Evolutionary conservation across 2,113 vertebrate genomes (phyloP).

Genomic region (Thunnus maccoyii): DNA sequence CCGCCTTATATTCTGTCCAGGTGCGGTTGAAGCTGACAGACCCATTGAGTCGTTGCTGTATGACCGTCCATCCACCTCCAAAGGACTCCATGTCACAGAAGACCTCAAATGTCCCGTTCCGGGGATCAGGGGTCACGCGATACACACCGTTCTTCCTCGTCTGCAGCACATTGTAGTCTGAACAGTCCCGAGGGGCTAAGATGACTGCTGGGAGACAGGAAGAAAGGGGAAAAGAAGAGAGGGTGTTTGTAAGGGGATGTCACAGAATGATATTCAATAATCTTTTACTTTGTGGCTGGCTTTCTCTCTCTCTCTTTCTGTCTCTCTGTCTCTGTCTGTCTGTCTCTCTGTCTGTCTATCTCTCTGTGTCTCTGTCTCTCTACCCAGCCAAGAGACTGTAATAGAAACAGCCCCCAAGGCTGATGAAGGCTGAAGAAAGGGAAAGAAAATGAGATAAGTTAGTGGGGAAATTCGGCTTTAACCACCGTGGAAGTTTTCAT

Average conservation of each 20-base stretch:
- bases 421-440: constrained; percentile 18
- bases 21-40: constrained; percentile 93
- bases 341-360: neutral
- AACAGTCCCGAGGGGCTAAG: constrained; percentile 89
- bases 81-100: constrained; percentile 95
- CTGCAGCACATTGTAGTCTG: constrained; percentile 88
- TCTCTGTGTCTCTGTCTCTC: neutral
- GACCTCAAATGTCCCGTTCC: constrained; percentile 89
- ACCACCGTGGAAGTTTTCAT: constrained; percentile 27
- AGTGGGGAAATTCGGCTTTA: constrained; percentile 38
- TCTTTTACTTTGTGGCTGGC: constrained; percentile 42
- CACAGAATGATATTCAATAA: constrained; percentile 45
- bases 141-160: constrained; percentile 88
- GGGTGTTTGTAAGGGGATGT: constrained; percentile 41
- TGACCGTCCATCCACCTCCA: constrained; percentile 94
- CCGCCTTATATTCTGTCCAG: constrained; percentile 94
- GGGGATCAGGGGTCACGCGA: constrained; percentile 87
- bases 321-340: constrained; percentile 1
- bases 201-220: constrained; percentile 69
- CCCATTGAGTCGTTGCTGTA: constrained; percentile 92
- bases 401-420: constrained; percentile 55
- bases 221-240: constrained; percentile 14
- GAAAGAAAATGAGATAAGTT: constrained; percentile 34
- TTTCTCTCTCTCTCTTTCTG: constrained; percentile 7
- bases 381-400: constrained; percentile 29